Conservation (phyloP, 2,888 invertebrate species). For the Drosophila fulvimacula region DNA sequence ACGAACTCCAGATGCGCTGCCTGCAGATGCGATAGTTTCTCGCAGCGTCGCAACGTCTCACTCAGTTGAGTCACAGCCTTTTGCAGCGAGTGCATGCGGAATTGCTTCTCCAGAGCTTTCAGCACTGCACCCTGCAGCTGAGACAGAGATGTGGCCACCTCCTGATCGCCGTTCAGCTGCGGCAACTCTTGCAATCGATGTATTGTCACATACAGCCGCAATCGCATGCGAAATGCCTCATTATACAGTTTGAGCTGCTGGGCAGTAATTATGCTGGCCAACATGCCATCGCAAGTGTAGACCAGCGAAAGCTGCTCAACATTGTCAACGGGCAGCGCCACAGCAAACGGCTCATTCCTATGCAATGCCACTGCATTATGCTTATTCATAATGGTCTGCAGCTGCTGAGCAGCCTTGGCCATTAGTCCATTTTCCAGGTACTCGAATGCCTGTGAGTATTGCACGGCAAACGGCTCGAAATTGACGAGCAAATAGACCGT, state of each 20-base stretch:
- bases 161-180: not conserved
- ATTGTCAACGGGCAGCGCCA: not conserved
- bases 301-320: not conserved
- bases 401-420: not conserved
- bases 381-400: conserved; percentile 22
- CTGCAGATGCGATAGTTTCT: conserved; percentile 18
- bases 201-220: conserved; percentile 6
- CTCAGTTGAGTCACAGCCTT: not conserved
- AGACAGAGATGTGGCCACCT: not conserved
- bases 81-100: not conserved
- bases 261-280: conserved; percentile 24
- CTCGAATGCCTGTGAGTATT: conserved; percentile 1
- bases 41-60: not conserved
- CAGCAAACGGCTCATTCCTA: not conserved
- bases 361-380: not conserved
- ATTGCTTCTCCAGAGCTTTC: not conserved
- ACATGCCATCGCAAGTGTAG: not conserved
- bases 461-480: not conserved
- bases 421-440: not conserved
- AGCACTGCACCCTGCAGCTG: not conserved
- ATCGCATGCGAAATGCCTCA: conserved; percentile 13
- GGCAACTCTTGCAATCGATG: conserved; percentile 23
- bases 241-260: conserved; percentile 29
- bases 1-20: conserved; percentile 26
- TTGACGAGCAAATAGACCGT: conserved; percentile 21